These are phyloP conservation scores for Nymphalis polychloros DNA, from an alignment of 2,888 invertebrate genomes.

Conservation along the genomic window DNA sequence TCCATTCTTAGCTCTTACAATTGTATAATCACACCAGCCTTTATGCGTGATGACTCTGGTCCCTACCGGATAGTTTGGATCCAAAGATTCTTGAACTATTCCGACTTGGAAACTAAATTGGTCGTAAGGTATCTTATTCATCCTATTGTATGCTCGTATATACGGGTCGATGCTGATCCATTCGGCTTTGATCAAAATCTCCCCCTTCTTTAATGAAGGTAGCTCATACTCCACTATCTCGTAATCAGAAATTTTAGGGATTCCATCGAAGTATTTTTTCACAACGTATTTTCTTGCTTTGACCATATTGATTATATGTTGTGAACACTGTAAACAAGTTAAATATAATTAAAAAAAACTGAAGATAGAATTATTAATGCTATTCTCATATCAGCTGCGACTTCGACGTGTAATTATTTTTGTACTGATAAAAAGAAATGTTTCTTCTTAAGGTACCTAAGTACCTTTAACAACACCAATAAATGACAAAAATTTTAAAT, in stretches of 20 bases:
- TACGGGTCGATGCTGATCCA: conserved; percentile 59
- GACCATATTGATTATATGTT: conserved; percentile 58
- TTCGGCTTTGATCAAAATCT: conserved; percentile 52
- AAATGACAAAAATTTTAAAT: too few relatives aligned
- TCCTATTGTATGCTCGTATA: conserved; percentile 37
- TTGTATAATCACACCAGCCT: conserved; percentile 77
- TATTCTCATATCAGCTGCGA: too few relatives aligned
- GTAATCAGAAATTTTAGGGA: conserved; percentile 81
- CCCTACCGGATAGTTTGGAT: conserved; percentile 81
- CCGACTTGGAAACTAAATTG: conserved; percentile 52
- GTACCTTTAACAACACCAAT: too few relatives aligned
- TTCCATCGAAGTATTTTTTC: conserved; percentile 79
- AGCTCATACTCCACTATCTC: conserved; percentile 82
- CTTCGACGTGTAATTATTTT: too few relatives aligned
- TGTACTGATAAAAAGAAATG: too few relatives aligned
- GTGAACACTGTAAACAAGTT: not conserved
- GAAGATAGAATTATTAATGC: not conserved
- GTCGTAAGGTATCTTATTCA: conserved; percentile 46
- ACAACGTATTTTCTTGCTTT: conserved; percentile 76
- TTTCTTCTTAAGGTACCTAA: too few relatives aligned
- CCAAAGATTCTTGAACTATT: conserved; percentile 81
- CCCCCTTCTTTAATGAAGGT: conserved; percentile 80
- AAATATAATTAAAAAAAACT: not conserved
- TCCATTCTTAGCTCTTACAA: conserved; percentile 24
- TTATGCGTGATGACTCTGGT: conserved; percentile 78